Base-by-base conservation (phyloP, 2,888 invertebrate species). In the Tetragnatha montana region DNA sequence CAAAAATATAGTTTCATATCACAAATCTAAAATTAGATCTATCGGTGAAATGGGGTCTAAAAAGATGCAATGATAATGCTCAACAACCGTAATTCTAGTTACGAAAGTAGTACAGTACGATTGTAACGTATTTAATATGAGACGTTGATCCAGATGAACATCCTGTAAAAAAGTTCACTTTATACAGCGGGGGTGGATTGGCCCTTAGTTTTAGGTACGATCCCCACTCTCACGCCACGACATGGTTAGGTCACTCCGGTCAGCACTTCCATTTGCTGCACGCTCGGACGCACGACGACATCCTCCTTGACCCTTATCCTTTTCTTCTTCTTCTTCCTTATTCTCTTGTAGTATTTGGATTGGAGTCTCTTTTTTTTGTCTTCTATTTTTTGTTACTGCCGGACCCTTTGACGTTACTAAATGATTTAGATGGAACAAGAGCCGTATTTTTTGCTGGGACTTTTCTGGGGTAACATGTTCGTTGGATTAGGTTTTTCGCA, bases 301-400 rank as follows among this genome's bases (percentile, higher is more conserved):
- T 71, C 19, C 79, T 86, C 35, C 79, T 86, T 79, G 75, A 84
- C 69, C 71, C 74, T 82, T 80, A 80, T 70, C 80, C 17, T 50
- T 70, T 70, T 81, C 21, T 81, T 71, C 50, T 81, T 71, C 71
- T 69, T 70, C 70, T 68, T n/a, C 74, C 69, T 6, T 35, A 80
- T 60, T 19, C 69, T 22, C 75, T 19, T 19, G 21, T 73, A 35
- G 35, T 35, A 22, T 73, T 82, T 35, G 81, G 74, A 74, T 82
- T 74, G 51, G 51, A 50, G 60, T 60, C 17, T 35, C 4, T 35
- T 35, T 35, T 35, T n/a, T n/a, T n/a, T 14, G 60, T 60, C 60
- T 60, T 10, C 17, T 10, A 7, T 60, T 60, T 35, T 60, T 60
- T 60, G 60, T 60, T 60, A 60, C 10, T 60, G 12, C 17, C 4